Evolutionary conservation across 2,888 invertebrate genomes (phyloP).

Genomic region (Tanypteryx hageni): DNA sequence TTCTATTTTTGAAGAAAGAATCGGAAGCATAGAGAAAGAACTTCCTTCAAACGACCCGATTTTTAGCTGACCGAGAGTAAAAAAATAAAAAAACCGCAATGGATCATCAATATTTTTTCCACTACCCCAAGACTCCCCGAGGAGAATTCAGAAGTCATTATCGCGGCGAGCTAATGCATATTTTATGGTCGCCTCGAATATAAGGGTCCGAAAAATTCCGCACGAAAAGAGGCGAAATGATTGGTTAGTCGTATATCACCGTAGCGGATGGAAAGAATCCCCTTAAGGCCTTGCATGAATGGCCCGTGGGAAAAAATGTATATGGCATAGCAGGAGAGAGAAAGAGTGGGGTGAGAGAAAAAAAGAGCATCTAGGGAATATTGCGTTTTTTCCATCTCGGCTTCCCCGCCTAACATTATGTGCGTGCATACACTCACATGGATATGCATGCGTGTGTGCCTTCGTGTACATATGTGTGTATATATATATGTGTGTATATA

Average conservation of each 20-base stretch:
- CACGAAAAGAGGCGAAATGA: not conserved
- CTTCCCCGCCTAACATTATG: not conserved
- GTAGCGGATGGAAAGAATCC: not conserved
- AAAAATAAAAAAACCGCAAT: not conserved
- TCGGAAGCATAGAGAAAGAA: too few species aligned
- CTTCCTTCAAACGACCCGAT: not conserved
- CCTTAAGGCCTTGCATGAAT: not conserved
- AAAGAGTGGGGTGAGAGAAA: not conserved
- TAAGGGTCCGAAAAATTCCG: slow-evolving; percentile 33
- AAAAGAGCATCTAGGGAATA: not conserved
- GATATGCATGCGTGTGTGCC: not conserved
- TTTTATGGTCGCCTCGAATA: slow-evolving; percentile 26
- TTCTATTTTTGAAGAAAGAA: too few species aligned
- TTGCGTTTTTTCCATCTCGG: not conserved
- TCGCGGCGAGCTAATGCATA: slow-evolving; percentile 38
- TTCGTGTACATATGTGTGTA: too few species aligned
- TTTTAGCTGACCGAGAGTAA: not conserved
- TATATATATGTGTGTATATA: too few species aligned
- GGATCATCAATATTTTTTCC: not conserved
- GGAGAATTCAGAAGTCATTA: slow-evolving; percentile 46
- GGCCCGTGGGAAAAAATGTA: not conserved
- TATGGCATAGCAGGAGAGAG: not conserved
- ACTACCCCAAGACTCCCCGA: not conserved
- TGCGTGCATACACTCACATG: not conserved
- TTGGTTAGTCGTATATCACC: slow-evolving; percentile 39